Evolutionary conservation across 1,140 invertebrate species (phyloP).

Genomic region (Solen grandis): DNA sequence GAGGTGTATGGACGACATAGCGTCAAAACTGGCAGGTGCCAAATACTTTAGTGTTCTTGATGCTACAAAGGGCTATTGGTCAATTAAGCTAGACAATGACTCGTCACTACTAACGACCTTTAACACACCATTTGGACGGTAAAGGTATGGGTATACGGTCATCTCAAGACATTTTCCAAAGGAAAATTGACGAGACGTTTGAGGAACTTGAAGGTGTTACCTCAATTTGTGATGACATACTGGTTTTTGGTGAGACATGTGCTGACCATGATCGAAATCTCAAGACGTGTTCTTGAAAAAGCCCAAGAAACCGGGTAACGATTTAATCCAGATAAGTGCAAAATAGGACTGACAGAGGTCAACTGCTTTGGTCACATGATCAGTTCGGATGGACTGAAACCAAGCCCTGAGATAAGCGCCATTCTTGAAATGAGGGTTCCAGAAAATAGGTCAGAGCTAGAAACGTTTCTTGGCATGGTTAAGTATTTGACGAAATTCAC

Average conservation of each 20-base stretch:
- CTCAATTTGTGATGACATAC: conserved; percentile 78
- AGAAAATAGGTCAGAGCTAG: conserved; percentile 72
- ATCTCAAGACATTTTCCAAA: conserved; percentile 51
- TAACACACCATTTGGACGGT: conserved; percentile 69
- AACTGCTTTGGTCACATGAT: too few relatives aligned
- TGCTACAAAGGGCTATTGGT: conserved; percentile 69
- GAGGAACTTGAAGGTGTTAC: conserved; percentile 59
- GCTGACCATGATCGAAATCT: too few relatives aligned
- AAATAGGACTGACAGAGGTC: too few relatives aligned
- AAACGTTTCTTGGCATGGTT: conserved; percentile 76
- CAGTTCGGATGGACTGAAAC: too few relatives aligned
- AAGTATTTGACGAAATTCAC: conserved; percentile 77
- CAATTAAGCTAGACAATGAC: conserved; percentile 66
- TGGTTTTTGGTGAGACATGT: conserved; percentile 60
- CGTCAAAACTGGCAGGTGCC: neutral
- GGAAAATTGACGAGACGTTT: conserved; percentile 59
- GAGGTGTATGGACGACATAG: conserved; percentile 47
- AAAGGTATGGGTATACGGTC: conserved; percentile 46
- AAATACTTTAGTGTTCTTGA: conserved; percentile 16
- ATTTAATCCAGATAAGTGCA: too few relatives aligned
- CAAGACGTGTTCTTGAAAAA: conserved; percentile 78
- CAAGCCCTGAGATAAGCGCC: too few relatives aligned
- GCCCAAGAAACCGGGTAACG: conserved; percentile 77
- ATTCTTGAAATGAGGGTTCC: too few relatives aligned
- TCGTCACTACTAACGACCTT: conserved; percentile 69